These are phyloP conservation scores for Apocheima hispidaria DNA, from an alignment of 2,888 invertebrate species.

Conservation along the genomic window DNA sequence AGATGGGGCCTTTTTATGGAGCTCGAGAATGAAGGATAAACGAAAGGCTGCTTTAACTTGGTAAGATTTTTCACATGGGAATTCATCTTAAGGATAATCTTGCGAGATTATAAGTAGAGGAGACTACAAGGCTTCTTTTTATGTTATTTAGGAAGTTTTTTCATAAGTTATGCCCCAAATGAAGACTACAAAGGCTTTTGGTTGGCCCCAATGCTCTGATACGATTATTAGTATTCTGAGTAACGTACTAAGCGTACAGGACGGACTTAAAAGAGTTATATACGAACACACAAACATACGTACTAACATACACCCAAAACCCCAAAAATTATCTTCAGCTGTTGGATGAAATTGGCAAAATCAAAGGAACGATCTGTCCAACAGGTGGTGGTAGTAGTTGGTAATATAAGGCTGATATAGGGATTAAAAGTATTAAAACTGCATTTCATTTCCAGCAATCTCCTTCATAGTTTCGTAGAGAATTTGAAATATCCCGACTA, in stretches of 20 bases:
- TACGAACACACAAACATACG: no score
- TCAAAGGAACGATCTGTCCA: no score
- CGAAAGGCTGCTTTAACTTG: slow-evolving; percentile 23
- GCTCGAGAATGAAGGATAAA: slow-evolving; percentile 33
- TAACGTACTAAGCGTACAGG: no score
- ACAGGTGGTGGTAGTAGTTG: no score
- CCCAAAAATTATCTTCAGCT: no score
- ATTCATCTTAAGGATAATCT: slow-evolving; percentile 16
- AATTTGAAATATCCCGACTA: slow-evolving; percentile 43
- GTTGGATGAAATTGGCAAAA: no score
- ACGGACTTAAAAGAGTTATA: no score
- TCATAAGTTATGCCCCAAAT: neutral
- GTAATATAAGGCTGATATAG: no score
- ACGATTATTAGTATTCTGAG: no score
- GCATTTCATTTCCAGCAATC: slow-evolving; percentile 10
- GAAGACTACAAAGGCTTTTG: no score
- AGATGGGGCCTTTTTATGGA: slow-evolving; percentile 42
- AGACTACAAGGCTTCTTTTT: neutral
- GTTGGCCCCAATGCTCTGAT: no score
- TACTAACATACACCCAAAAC: no score
- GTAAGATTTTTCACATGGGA: slow-evolving; percentile 26
- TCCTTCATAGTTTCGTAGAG: slow-evolving; percentile 26
- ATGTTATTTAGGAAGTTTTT: neutral
- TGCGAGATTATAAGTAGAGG: slow-evolving; percentile 15
- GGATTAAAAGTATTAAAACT: neutral